phyloP scores from a whole-genome alignment of 2,888 invertebrate species.

The Clostera curtula region DNA sequence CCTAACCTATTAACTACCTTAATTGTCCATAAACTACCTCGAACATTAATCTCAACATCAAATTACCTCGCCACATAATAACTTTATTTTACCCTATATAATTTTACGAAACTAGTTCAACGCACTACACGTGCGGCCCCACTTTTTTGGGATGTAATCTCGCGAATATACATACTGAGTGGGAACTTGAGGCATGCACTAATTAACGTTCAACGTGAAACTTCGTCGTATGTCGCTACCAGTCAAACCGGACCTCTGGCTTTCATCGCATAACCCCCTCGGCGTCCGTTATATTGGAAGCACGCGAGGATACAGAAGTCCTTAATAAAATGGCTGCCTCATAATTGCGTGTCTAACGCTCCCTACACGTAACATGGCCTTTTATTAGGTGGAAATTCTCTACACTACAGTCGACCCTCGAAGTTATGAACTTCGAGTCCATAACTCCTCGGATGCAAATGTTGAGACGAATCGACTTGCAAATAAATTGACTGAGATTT shows the following conservation, averaged over 20 bases:
- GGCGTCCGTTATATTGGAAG: conserved; percentile 30
- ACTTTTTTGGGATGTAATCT: conserved; percentile 44
- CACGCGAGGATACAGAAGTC: conserved; percentile 39
- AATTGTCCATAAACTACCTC: conserved; percentile 72
- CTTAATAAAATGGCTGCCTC: conserved; percentile 48
- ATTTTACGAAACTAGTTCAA: no score
- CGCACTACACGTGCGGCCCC: conserved; percentile 14
- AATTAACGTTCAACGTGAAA: conserved; percentile 72
- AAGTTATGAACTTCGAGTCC: conserved; percentile 45
- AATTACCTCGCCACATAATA: conserved; percentile 37
- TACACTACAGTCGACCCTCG: conserved; percentile 46
- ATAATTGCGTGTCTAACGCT: conserved; percentile 71
- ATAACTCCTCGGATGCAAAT: conserved; percentile 23
- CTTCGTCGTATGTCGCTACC: conserved; percentile 50
- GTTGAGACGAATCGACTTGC: conserved; percentile 6
- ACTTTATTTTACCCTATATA: no score
- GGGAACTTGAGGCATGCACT: conserved; percentile 67
- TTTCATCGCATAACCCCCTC: conserved; percentile 41
- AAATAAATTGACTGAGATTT: conserved; percentile 19
- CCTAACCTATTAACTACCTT: conserved; percentile 58
- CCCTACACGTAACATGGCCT: conserved; percentile 68
- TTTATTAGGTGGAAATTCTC: conserved; percentile 74
- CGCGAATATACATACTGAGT: conserved; percentile 44
- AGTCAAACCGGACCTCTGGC: conserved; percentile 45
- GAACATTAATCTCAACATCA: conserved; percentile 65